Conservation (phyloP, 2,797 vertebrate species). For the Labroides dimidiatus region DNA sequence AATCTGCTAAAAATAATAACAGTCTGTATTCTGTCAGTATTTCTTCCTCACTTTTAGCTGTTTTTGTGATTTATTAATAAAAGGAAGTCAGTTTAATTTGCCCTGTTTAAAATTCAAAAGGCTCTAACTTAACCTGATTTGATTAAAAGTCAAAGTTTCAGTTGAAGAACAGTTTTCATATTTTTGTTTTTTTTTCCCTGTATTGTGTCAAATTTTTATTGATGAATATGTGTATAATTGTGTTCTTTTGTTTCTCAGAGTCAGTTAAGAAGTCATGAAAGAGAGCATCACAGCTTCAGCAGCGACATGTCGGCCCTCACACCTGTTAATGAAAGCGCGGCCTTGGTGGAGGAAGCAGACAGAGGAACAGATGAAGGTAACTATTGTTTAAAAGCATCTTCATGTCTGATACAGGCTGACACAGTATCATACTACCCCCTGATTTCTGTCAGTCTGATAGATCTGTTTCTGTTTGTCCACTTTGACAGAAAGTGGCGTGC, state of each 20-base stretch:
- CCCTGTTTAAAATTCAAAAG: background rate
- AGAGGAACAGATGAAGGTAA: constrained; percentile 85
- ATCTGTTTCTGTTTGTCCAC: background rate
- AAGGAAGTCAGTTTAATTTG: background rate
- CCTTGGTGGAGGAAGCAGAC: constrained; percentile 75
- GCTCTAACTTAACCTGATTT: no score
- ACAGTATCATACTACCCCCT: background rate
- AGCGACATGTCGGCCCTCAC: constrained; percentile 73
- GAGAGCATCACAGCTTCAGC: constrained; percentile 88
- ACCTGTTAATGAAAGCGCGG: constrained; percentile 75
- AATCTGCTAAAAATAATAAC: no score
- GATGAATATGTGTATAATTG: background rate
- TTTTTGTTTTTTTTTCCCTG: constrained; percentile 10
- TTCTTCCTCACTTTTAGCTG: no score
- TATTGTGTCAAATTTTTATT: background rate
- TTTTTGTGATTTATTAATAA: no score
- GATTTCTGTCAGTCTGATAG: no score
- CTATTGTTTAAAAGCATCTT: background rate
- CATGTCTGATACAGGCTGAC: no score
- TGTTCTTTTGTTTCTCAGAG: constrained; percentile 79
- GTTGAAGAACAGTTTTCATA: background rate
- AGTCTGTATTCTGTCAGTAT: no score
- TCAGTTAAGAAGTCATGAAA: constrained; percentile 93
- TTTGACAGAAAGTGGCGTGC: constrained; percentile 71
- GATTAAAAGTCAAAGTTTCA: background rate